Evolutionary conservation across 2,888 invertebrate species (phyloP).

Genomic region (Sclerodermus sp.): DNA sequence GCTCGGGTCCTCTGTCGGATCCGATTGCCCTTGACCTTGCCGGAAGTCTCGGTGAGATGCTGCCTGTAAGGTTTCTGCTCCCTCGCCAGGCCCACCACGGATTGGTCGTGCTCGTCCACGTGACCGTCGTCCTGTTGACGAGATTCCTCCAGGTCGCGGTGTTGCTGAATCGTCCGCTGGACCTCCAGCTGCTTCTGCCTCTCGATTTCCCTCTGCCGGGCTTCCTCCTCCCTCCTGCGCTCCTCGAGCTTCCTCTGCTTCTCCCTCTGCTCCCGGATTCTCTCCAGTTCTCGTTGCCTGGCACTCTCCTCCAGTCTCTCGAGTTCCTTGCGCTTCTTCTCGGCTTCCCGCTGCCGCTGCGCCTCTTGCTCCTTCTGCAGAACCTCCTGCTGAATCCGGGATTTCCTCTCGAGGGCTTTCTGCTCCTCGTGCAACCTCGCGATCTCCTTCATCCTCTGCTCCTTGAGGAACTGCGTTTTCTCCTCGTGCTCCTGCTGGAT

Average conservation of each 20-base stretch:
- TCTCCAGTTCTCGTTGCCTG: conserved; percentile 44
- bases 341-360: conserved; percentile 42
- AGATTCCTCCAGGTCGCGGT: conserved; percentile 23
- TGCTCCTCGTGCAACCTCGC: conserved; percentile 44
- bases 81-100: conserved; percentile 27
- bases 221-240: conserved; percentile 24
- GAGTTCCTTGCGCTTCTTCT: conserved; percentile 45
- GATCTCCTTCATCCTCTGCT: conserved; percentile 47
- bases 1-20: conserved; percentile 16
- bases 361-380: conserved; percentile 42
- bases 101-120: too few species aligned
- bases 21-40: conserved; percentile 20
- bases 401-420: conserved; percentile 43
- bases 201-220: too few species aligned
- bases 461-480: conserved; percentile 40
- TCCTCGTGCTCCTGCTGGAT: conserved; percentile 46
- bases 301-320: conserved; percentile 45
- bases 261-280: conserved; percentile 42
- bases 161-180: conserved; percentile 18
- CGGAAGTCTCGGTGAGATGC: conserved; percentile 34
- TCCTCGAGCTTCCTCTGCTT: conserved; percentile 42
- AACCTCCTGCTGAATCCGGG: conserved; percentile 38
- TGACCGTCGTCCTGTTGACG: conserved; percentile 21
- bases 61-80: conserved; percentile 40
- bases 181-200: conserved; percentile 39